phyloP scores from a whole-genome alignment of 2,113 vertebrate species.

The Pelobates fuscus region DNA sequence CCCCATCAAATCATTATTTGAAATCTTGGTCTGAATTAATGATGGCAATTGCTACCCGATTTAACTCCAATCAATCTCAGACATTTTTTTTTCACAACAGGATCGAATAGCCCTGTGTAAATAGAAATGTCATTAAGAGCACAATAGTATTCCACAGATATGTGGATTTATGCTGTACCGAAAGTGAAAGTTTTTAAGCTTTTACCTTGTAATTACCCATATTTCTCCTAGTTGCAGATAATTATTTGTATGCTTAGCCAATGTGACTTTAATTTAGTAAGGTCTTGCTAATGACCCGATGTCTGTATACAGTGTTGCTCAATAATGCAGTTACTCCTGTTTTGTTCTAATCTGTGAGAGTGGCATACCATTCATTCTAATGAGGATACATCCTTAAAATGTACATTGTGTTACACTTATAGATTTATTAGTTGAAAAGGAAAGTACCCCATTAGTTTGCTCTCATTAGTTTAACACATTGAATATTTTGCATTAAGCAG shows the following conservation, averaged over 20 bases:
- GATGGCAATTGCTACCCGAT: no score
- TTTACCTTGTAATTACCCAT: not conserved
- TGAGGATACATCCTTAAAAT: constrained; percentile 7
- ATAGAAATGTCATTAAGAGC: no score
- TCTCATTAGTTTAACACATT: not conserved
- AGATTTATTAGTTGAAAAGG: not conserved
- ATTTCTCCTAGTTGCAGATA: not conserved
- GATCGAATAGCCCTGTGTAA: no score
- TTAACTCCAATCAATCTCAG: no score
- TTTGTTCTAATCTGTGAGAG: not conserved
- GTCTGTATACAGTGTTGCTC: not conserved
- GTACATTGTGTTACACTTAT: constrained; percentile 20
- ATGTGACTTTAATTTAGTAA: constrained; percentile 10
- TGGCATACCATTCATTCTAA: constrained; percentile 6
- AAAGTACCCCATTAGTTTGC: not conserved
- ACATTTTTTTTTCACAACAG: no score
- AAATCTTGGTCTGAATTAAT: no score
- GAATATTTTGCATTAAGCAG: not conserved
- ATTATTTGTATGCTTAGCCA: not conserved
- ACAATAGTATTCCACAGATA: no score
- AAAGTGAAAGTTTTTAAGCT: no score
- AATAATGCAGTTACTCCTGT: not conserved
- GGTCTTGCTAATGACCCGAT: constrained; percentile 20
- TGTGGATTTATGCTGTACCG: no score
- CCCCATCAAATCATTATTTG: no score